Evolutionary conservation across 2,797 vertebrate genomes (phyloP).

Genomic region (Balearica regulorum): DNA sequence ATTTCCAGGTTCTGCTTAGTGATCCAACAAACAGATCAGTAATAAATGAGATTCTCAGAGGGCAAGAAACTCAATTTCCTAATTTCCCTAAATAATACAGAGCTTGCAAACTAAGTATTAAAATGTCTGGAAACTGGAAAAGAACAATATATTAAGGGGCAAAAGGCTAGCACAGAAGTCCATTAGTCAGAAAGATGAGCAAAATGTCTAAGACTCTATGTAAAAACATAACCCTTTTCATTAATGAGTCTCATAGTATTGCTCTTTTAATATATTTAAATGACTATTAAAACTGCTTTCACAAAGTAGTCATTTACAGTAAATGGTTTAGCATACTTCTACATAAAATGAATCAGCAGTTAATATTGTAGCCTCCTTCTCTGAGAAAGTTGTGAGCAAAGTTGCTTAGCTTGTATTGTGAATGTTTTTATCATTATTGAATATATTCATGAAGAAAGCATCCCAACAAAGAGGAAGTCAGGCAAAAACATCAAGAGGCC

Average conservation of each 20-base stretch:
- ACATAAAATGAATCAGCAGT: background rate
- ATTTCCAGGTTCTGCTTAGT: background rate
- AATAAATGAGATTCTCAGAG: background rate
- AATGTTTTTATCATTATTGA: background rate
- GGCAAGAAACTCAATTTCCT: background rate
- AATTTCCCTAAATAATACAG: background rate
- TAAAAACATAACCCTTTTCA: background rate
- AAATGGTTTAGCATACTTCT: background rate
- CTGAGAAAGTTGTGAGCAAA: background rate
- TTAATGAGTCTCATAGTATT: background rate
- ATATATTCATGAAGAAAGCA: background rate
- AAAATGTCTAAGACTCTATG: background rate
- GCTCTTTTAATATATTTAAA: slow-evolving; percentile 4
- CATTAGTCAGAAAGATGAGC: background rate
- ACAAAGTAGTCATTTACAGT: background rate
- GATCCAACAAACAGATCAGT: background rate
- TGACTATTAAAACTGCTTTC: background rate
- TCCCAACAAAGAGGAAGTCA: no score
- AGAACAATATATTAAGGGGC: background rate
- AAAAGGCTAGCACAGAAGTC: background rate
- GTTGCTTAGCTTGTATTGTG: background rate
- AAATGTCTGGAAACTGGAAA: background rate
- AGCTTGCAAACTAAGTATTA: background rate
- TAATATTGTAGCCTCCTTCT: background rate
- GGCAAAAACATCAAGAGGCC: no score